Percentiles rank a stretch among this genome's conserved stretches.
phyloP scores from a whole-genome alignment of 2,797 vertebrate genomes.

The Leucoraja ocellata region DNA sequence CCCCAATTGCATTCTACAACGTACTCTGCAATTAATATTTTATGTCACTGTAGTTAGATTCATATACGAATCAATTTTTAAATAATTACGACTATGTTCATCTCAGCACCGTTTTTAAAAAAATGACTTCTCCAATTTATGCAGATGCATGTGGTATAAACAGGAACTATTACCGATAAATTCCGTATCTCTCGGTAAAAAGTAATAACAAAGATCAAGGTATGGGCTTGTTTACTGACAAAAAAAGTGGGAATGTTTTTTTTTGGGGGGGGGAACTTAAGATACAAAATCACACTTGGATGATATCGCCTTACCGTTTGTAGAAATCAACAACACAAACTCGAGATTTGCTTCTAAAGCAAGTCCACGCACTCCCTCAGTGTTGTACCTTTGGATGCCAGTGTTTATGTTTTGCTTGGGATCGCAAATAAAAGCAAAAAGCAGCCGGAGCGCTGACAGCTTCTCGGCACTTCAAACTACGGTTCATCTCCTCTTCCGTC shows the following conservation, averaged over 20 bases:
- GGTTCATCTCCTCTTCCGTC: neutral
- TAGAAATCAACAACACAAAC: neutral
- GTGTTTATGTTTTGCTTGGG: conserved; percentile 28
- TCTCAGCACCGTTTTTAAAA: neutral
- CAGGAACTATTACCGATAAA: neutral
- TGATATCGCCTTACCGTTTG: conserved; percentile 25
- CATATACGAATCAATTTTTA: neutral
- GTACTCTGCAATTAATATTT: neutral
- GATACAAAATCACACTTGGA: neutral
- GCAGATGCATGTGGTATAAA: neutral
- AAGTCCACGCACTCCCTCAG: neutral
- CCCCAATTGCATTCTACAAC: neutral
- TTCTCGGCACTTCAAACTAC: neutral
- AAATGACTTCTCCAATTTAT: neutral
- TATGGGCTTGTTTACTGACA: neutral
- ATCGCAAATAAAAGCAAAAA: conserved; percentile 16
- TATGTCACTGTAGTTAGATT: neutral
- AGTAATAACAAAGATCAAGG: neutral
- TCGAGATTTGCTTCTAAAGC: conserved; percentile 4
- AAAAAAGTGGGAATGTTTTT: neutral
- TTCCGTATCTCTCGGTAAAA: neutral
- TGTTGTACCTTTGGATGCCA: neutral
- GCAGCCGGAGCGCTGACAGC: neutral
- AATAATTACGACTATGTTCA: neutral
- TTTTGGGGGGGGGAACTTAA: too few species aligned